Conservation (phyloP, 2,888 invertebrate species). For the Bembecia ichneumoniformis region DNA sequence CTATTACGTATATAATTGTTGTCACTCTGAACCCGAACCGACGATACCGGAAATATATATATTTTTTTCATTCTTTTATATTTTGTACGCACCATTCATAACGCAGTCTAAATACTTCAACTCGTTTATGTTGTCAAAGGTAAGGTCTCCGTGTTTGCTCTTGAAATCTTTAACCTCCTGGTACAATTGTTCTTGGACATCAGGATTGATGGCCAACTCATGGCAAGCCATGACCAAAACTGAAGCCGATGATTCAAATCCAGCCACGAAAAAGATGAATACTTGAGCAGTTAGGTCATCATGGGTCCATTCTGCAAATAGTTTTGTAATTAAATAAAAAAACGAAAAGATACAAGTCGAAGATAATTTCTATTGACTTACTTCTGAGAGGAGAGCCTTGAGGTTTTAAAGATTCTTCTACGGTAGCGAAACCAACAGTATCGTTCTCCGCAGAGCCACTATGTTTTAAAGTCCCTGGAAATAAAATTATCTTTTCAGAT, state of each 20-base stretch:
- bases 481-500: too few species aligned
- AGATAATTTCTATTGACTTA: conserved; percentile 13
- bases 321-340: not conserved
- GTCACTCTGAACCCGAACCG: too few species aligned
- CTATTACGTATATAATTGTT: too few species aligned
- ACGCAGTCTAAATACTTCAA: conserved; percentile 50
- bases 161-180: conserved; percentile 34
- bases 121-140: conserved; percentile 31
- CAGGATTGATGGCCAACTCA: conserved; percentile 49
- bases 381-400: conserved; percentile 14
- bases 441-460: conserved; percentile 12
- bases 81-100: conserved; percentile 31
- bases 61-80: not conserved
- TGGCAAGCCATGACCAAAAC: conserved; percentile 44
- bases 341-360: not conserved
- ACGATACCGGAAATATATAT: too few species aligned
- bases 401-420: conserved; percentile 19
- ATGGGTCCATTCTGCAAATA: conserved; percentile 45
- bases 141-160: conserved; percentile 23
- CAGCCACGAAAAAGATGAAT: conserved; percentile 59
- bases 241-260: conserved; percentile 55
- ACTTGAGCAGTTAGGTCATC: conserved; percentile 54
- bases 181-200: conserved; percentile 53
- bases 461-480: conserved; percentile 20
- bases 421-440: conserved; percentile 17